Evolutionary conservation across 2,888 invertebrate genomes (phyloP).

Genomic region (Pyrrhopygopsis socrates): DNA sequence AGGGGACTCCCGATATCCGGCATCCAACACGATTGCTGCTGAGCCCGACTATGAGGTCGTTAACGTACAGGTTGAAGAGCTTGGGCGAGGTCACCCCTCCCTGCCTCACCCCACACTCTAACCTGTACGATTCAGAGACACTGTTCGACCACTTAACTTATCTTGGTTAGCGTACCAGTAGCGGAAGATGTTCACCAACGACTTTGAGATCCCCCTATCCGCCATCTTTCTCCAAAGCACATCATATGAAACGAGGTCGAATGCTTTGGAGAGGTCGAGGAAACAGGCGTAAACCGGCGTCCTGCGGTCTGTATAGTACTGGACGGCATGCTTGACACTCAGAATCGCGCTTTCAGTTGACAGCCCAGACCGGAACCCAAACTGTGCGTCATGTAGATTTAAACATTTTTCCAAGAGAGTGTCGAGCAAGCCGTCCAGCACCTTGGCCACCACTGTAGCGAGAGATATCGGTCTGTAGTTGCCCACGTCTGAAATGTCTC

Average conservation of each 20-base stretch:
- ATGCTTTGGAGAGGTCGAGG: no score
- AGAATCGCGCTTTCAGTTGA: background rate
- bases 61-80: no score
- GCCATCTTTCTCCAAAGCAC: background rate
- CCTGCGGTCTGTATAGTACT: no score
- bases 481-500: background rate
- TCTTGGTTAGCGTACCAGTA: background rate
- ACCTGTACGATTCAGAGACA: no score
- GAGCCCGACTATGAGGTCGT: background rate
- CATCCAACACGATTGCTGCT: background rate
- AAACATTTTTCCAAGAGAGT: background rate
- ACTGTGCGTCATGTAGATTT: background rate
- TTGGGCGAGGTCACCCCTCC: background rate
- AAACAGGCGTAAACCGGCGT: no score
- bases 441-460: background rate
- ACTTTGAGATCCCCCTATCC: background rate
- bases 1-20: background rate
- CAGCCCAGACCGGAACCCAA: background rate
- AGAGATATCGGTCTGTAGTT: constrained; percentile 1
- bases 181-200: background rate
- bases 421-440: background rate
- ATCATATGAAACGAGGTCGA: no score
- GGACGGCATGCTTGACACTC: no score
- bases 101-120: background rate
- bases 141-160: no score